A percentile compares a stretch with the other conserved stretches of the same genome.
These are phyloP conservation scores for Mya arenaria DNA, from an alignment of 1,140 invertebrate genomes.

Conservation along the genomic window DNA sequence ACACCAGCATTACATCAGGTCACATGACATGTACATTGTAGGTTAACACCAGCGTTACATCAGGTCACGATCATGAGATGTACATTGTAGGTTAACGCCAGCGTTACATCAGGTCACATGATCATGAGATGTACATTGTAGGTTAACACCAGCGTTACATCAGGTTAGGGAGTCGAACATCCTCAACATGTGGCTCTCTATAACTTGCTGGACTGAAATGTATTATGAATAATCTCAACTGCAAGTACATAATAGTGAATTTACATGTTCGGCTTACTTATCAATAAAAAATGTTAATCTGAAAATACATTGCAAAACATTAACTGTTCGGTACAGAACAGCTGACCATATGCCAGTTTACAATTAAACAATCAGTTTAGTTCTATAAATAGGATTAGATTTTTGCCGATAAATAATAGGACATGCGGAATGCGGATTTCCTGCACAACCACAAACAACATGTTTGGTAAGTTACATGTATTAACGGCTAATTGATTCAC, in stretches of 20 bases:
- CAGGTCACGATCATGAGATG: no score
- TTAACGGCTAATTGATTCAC: not conserved
- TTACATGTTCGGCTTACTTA: not conserved
- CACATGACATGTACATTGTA: no score
- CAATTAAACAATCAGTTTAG: not conserved
- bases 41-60: no score
- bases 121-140: no score
- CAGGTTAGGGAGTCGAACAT: slow-evolving; percentile 38
- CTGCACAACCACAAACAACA: not conserved
- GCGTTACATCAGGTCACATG: no score
- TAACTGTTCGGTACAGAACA: no score
- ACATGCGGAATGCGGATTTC: not conserved
- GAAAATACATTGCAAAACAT: not conserved
- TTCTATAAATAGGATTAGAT: not conserved
- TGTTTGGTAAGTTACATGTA: not conserved
- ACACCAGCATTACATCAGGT: no score
- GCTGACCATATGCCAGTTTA: no score
- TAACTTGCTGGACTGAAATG: slow-evolving; percentile 46
- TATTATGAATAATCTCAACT: not conserved
- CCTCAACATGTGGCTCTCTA: slow-evolving; percentile 39
- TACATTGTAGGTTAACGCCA: no score
- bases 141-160: no score
- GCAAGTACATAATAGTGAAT: not conserved
- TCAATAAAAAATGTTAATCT: not conserved
- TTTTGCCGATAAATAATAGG: not conserved